Conservation (phyloP, 2,113 vertebrate genomes). For the Phalacrocorax pelagicus region DNA sequence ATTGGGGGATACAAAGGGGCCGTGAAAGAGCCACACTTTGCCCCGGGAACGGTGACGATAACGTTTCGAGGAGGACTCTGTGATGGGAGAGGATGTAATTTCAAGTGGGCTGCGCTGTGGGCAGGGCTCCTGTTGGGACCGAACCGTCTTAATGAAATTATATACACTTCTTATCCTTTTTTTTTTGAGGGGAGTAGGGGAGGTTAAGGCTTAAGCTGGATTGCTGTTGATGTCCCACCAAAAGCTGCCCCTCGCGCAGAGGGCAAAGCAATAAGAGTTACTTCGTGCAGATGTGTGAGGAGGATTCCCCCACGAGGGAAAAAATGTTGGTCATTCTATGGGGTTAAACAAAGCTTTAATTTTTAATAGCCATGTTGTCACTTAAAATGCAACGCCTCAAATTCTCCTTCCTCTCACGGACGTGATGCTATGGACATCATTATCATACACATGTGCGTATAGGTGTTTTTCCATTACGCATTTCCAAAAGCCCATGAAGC, state of each 20-base stretch:
- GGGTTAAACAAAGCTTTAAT: neutral
- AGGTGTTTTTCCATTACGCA: neutral
- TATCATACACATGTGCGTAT: accelerated
- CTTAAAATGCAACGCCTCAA: neutral
- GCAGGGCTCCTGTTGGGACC: neutral
- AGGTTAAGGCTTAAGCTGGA: neutral
- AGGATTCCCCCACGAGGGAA: neutral
- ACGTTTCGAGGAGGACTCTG: neutral
- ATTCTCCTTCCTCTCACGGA: neutral
- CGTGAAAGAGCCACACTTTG: neutral
- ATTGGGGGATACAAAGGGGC: neutral
- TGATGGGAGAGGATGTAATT: neutral
- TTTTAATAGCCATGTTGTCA: neutral
- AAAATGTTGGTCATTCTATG: accelerated
- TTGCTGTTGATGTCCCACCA: neutral
- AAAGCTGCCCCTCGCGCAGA: neutral
- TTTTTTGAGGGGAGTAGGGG: neutral
- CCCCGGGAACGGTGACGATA: neutral
- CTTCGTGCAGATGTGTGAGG: accelerated
- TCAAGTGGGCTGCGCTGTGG: neutral
- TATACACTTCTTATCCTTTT: neutral
- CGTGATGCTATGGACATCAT: neutral
- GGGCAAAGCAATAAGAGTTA: neutral
- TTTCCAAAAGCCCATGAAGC: neutral
- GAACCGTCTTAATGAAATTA: neutral